Base-by-base conservation (phyloP, 92 coral and sea anemone species). In the Siderastrea siderea region DNA sequence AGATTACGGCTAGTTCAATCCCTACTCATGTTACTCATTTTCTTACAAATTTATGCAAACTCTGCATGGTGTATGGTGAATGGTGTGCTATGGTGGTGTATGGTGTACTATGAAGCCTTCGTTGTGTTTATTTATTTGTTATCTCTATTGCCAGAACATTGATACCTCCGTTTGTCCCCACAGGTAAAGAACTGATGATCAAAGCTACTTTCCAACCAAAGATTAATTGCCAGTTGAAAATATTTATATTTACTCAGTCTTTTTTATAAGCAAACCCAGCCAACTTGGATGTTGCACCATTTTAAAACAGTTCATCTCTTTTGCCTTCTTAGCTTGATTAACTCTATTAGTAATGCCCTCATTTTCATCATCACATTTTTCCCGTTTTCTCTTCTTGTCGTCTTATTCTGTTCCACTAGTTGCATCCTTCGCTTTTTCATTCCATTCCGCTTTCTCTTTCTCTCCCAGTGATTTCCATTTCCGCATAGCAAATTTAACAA, bases 191-290 rank as follows among this genome's bases (percentile, higher is more conserved):
- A n/a, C n/a, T n/a, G n/a, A n/a, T n/a, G n/a, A n/a, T n/a, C n/a
- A n/a, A n/a, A n/a, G n/a, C n/a, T n/a, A n/a, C n/a, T n/a, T n/a
- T n/a, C n/a, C n/a, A n/a, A n/a, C 66, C 9, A 9, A 61, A 61
- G 5, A 61, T 12, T 13, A 79, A 4, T 78, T 3, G 61, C 19
- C 3, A 9, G 1, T 44, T 45, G 51, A 49, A 26, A 6, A 49
- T 19, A 65, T 54, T n/a, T 13, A n/a, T 43, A 64, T 8, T 68
- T n/a, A 65, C 1, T 72, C 62, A 83, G 49, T 83, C 72, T 60
- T 84, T 82, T 51, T 86, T 88, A 57, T 93, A 97, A 47, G 91
- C 96, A 79, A 97, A 97, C 9, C 99, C 98, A n/a, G 98, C 94
- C 59, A 97, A 87, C 75, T 94, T 95, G 51, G 95, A 54, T 57